Evolutionary conservation across 2,113 vertebrate species (phyloP).

Genomic region (human): GRCh38 chr9:82409501-82410000

Average conservation of each 20-base stretch:
- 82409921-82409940: background rate
- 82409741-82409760: background rate
- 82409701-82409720: conserved; percentile 17
- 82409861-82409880: background rate
- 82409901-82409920: background rate
- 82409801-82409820: background rate
- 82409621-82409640: background rate
- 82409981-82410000: background rate
- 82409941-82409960: background rate
- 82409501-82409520: conserved; percentile 58
- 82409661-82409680: conserved; percentile 25
- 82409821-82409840: background rate
- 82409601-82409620: background rate
- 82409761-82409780: background rate
- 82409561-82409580: background rate
- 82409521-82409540: conserved; percentile 70
- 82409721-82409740: background rate
- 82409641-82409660: background rate
- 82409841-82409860: background rate
- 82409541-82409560: conserved; percentile 58
- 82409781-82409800: conserved; percentile 7
- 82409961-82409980: background rate
- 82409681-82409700: background rate
- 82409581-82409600: background rate
- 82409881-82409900: background rate